phyloP scores from a whole-genome alignment of 2,797 vertebrate species.

The Crenichthys baileyi region DNA sequence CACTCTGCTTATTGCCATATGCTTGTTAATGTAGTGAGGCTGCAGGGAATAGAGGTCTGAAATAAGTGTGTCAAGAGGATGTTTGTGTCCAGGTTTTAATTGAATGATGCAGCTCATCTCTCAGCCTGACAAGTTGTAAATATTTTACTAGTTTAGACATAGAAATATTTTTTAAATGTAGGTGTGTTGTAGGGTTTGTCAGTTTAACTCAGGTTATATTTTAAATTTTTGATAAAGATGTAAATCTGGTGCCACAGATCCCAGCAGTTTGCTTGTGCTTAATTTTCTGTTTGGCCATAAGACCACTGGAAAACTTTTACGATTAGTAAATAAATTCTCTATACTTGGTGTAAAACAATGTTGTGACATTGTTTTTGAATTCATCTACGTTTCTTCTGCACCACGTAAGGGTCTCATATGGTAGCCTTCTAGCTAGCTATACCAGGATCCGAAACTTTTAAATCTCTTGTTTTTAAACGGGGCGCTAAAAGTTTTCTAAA shows the following conservation, averaged over 20 bases:
- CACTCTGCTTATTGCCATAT: constrained; percentile 69
- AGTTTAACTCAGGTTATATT: not conserved
- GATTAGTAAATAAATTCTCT: not conserved
- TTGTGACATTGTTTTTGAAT: no score
- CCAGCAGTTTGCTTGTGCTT: not conserved
- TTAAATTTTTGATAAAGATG: not conserved
- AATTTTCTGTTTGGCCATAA: not conserved
- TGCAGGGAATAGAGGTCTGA: constrained; percentile 43
- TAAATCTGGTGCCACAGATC: not conserved
- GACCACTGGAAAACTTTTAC: no score
- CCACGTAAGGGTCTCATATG: no score
- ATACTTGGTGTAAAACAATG: not conserved
- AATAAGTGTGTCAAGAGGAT: constrained; percentile 7
- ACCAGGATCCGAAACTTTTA: no score
- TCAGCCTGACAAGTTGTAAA: not conserved
- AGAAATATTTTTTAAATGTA: not conserved
- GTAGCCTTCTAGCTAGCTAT: no score
- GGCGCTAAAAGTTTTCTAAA: no score
- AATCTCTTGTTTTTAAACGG: no score
- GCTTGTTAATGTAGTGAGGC: constrained; percentile 55
- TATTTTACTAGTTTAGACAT: not conserved
- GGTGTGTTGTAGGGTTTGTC: not conserved
- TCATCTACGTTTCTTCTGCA: no score
- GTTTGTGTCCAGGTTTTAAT: constrained; percentile 9
- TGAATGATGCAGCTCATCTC: not conserved